These are phyloP conservation scores for Polietes domitor DNA, from an alignment of 2,888 invertebrate species.

Conservation along the genomic window DNA sequence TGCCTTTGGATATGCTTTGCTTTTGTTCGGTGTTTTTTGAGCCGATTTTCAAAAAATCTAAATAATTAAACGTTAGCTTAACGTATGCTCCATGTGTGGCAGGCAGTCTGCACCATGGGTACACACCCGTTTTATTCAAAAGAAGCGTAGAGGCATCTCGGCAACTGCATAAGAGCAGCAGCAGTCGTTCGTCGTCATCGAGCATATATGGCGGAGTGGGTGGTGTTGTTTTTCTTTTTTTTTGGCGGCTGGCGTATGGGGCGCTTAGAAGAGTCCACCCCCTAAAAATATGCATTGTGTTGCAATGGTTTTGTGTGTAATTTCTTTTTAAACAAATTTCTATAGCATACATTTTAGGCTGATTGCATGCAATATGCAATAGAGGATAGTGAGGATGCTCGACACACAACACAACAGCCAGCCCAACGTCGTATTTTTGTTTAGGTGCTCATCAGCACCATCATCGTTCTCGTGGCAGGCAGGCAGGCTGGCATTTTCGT, in stretches of 20 bases:
- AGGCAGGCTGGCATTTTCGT: slow-evolving; percentile 11
- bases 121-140: neutral
- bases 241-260: neutral
- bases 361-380: slow-evolving; percentile 61
- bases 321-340: slow-evolving; percentile 67
- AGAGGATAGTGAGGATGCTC: slow-evolving; percentile 13
- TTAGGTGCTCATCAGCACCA: slow-evolving; percentile 10
- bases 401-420: neutral
- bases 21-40: slow-evolving; percentile 49
- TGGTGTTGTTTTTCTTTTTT: neutral
- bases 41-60: slow-evolving; percentile 73
- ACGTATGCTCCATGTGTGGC: slow-evolving; percentile 30
- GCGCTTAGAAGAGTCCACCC: slow-evolving; percentile 48
- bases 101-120: slow-evolving; percentile 38
- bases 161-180: slow-evolving; percentile 66
- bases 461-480: slow-evolving; percentile 32
- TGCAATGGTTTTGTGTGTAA: slow-evolving; percentile 64
- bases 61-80: slow-evolving; percentile 77
- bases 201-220: neutral
- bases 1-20: slow-evolving; percentile 54
- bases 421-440: slow-evolving; percentile 16
- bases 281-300: slow-evolving; percentile 62
- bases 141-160: slow-evolving; percentile 27
- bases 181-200: slow-evolving; percentile 12
- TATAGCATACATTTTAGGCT: slow-evolving; percentile 67